A percentile compares a stretch with the other conserved stretches of the same genome.
Conservation (phyloP, 2,888 invertebrate species). For the Nebria brevicollis region DNA sequence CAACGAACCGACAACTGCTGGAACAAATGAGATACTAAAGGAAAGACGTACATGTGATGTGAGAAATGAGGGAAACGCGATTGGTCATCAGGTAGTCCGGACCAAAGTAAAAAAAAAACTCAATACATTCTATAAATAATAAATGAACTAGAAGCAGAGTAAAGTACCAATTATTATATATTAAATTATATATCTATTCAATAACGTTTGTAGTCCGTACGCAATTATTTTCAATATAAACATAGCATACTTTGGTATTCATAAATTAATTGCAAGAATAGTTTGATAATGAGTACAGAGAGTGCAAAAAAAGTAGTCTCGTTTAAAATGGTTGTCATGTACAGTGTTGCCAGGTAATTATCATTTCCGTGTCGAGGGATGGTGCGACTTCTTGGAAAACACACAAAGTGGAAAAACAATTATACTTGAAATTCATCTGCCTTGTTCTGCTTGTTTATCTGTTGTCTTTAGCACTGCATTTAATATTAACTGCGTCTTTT, state of each 20-base stretch:
- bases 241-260: too few relatives aligned
- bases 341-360: slow-evolving; percentile 4
- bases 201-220: too few relatives aligned
- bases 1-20: background rate
- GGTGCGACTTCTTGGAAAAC: background rate
- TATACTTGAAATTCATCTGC: background rate
- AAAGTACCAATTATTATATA: background rate
- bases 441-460: background rate
- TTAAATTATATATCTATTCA: background rate
- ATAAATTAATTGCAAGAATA: background rate
- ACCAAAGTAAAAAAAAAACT: background rate
- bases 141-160: background rate
- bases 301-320: background rate
- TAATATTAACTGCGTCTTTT: background rate
- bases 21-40: background rate
- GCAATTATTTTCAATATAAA: too few relatives aligned
- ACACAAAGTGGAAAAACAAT: background rate
- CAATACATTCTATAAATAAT: background rate
- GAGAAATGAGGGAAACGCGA: background rate
- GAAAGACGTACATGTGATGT: background rate
- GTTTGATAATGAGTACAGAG: background rate
- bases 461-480: background rate
- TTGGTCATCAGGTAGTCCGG: background rate
- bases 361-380: background rate
- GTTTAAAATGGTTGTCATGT: slow-evolving; percentile 8